Evolutionary conservation across 2,888 invertebrate genomes (phyloP).

Genomic region (Hirtodrosophila alboralis): DNA sequence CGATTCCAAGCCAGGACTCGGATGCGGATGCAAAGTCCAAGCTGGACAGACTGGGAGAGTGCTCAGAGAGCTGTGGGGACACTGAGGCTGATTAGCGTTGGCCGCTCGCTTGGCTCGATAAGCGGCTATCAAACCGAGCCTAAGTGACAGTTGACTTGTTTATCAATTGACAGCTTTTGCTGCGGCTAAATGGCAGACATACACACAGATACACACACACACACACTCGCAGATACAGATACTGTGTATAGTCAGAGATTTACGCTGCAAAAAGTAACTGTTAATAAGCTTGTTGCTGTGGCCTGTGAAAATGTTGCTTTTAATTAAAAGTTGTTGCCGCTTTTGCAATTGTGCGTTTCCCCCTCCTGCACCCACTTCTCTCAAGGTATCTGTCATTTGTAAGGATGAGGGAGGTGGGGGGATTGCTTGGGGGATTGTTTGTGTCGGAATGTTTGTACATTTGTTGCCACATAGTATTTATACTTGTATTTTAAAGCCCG

Average conservation of each 20-base stretch:
- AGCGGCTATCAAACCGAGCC: constrained; percentile 73
- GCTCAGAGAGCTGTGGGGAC: constrained; percentile 28
- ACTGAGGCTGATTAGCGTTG: constrained; percentile 72
- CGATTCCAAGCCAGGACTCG: constrained; percentile 45
- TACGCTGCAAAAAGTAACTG: constrained; percentile 61
- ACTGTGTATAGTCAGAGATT: constrained; percentile 35
- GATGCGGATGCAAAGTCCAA: not conserved
- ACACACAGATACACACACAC: constrained; percentile 20
- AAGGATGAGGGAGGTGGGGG: not conserved
- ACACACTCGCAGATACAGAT: constrained; percentile 8
- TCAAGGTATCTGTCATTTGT: constrained; percentile 6
- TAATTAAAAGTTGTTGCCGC: constrained; percentile 73
- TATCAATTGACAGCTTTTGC: constrained; percentile 80
- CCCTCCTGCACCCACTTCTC: not conserved
- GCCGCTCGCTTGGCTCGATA: constrained; percentile 56
- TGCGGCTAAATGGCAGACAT: constrained; percentile 45
- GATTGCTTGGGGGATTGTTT: not conserved
- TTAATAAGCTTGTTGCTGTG: constrained; percentile 71
- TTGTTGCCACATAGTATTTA: constrained; percentile 56
- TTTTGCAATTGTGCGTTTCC: constrained; percentile 57
- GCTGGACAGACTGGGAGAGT: no score
- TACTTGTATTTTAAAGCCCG: constrained; percentile 73
- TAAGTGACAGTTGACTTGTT: constrained; percentile 82
- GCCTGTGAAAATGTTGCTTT: constrained; percentile 77
- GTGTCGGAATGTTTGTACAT: constrained; percentile 62